phyloP scores from a whole-genome alignment of 2,888 invertebrate species.

The Synanthedon formicaeformis region DNA sequence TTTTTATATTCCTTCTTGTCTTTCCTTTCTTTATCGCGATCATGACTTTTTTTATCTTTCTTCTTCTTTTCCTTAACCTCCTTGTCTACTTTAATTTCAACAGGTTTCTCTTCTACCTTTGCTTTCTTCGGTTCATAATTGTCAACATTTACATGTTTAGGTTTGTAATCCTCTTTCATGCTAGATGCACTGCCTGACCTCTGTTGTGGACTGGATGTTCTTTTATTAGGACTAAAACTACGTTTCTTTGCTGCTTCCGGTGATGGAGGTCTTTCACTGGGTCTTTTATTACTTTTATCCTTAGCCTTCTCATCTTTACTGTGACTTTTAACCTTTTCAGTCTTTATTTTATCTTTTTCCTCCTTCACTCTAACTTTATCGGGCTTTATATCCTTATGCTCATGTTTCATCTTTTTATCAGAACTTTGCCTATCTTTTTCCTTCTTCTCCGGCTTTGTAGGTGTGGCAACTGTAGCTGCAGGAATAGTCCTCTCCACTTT shows the following conservation, averaged over 20 bases:
- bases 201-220: constrained; percentile 41
- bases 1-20: constrained; percentile 70
- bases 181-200: constrained; percentile 55
- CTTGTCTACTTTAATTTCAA: constrained; percentile 67
- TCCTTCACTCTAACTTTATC: constrained; percentile 60
- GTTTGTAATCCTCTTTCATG: constrained; percentile 55
- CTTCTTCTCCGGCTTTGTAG: constrained; percentile 62
- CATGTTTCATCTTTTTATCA: constrained; percentile 63
- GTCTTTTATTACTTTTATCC: constrained; percentile 66
- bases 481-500: constrained; percentile 41
- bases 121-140: constrained; percentile 40
- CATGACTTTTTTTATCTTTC: constrained; percentile 75
- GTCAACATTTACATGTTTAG: constrained; percentile 35
- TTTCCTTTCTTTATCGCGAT: constrained; percentile 72
- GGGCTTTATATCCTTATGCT: constrained; percentile 52
- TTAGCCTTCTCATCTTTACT: constrained; percentile 71
- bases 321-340: constrained; percentile 61
- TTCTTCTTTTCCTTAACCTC: constrained; percentile 69
- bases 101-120: constrained; percentile 60
- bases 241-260: constrained; percentile 52
- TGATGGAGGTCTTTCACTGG: constrained; percentile 48
- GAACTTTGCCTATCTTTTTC: constrained; percentile 66
- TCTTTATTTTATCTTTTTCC: constrained; percentile 61
- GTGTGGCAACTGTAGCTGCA: constrained; percentile 17
- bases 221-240: constrained; percentile 43